Percentiles rank a stretch among this genome's conserved stretches.
These are phyloP conservation scores for Temnothorax ravouxi DNA, from an alignment of 2,888 invertebrate species.

Conservation along the genomic window DNA sequence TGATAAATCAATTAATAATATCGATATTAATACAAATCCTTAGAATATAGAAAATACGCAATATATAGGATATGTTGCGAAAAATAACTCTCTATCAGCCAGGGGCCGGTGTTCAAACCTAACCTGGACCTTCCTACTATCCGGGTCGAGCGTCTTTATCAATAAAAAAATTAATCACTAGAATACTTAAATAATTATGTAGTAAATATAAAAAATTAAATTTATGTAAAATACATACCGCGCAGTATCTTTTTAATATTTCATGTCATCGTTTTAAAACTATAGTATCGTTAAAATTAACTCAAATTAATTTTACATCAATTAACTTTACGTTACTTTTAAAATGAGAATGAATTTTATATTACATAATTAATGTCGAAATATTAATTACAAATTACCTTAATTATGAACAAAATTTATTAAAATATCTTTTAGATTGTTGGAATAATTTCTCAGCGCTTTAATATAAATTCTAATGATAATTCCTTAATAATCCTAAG, in stretches of 20 bases:
- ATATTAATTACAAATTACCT: background rate
- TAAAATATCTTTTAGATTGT: background rate
- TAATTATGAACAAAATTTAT: background rate
- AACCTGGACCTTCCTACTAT: no score
- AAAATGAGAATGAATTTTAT: background rate
- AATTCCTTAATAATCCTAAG: background rate
- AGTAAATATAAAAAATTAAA: background rate
- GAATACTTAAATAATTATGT: background rate
- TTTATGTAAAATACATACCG: background rate
- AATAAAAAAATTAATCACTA: background rate
- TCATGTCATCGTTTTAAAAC: background rate
- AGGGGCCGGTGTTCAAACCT: no score
- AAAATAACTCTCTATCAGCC: no score
- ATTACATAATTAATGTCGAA: background rate
- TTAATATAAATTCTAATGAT: background rate
- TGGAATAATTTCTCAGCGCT: background rate
- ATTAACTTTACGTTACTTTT: background rate
- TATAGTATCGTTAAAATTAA: background rate
- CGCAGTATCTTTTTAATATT: background rate
- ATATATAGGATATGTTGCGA: no score
- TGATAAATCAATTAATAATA: no score
- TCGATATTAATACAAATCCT: no score
- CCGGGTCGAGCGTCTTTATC: no score
- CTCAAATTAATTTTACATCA: no score
- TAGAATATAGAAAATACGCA: no score